Base-by-base conservation (phyloP, 2,113 vertebrate genomes). In the Vicugna pacos region DNA sequence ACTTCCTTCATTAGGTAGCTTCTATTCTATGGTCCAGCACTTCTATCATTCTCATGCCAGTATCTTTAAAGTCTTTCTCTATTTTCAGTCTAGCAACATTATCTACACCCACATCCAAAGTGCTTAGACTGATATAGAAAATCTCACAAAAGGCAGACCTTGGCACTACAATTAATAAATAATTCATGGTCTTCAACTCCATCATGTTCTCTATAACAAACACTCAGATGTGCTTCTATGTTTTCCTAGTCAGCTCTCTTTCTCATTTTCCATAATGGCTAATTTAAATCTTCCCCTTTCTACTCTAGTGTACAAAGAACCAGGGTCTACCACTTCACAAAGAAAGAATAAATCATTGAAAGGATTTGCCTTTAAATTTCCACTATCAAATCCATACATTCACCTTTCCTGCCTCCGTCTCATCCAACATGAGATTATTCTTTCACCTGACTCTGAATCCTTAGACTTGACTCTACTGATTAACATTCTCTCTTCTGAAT, bases 301-400 rank as follows among this genome's bases (percentile, higher is more conserved):
- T 75, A 70, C 35, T 93, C 67, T 54, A 89, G 30, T 85, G n/a
- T 79, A 52, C 56, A 82, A 97, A 94, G n/a, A 65, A 89, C 22
- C 15, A 65, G 32, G 42, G 35, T 15, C 12, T 56, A 83, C 6
- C 62, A 16, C 22, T 83, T 87, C 28, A 90, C 17, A 20, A 77
- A 82, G 11, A 56, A 38, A 83, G 91, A 22, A 92, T 22, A 65
- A 84, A 48, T 38, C 42, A 15, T 77, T 50, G 58, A 32, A 80
- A 91, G 42, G 3, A 52, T 58, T 38, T 96, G 50, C 54, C 50
- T 96, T 89, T 48, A 52, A 60, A 76, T 89, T 72, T 93, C 70
- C 62, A 52, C 50, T 46, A 54, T 82, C 32, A n/a, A 89, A 92
- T 60, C 17, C 83, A 87, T 52, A 87, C 2, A 76, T 81, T 48